Base-by-base conservation (phyloP, 2,888 invertebrate species). In the Villa cingulata region DNA sequence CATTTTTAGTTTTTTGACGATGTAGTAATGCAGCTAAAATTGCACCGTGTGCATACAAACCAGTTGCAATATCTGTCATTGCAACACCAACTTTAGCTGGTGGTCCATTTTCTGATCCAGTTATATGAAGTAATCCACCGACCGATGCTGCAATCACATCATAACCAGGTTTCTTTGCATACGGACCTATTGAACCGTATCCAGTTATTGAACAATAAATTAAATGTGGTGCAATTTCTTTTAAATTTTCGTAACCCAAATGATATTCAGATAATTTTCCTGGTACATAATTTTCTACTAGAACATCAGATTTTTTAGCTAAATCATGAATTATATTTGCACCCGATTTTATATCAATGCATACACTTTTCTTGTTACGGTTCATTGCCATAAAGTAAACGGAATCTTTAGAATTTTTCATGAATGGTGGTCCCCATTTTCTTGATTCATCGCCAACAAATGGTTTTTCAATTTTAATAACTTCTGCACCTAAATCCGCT, bases 141-240 rank as follows among this genome's bases (percentile, higher is more conserved):
- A 91, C 75, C 0, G 94, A 95, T 15, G 92, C 83, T 1, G 92
- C 94, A 55, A 97, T 89, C 0, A 92, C 90, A 71, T 97, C 97
- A 68, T 94, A 96, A 3, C 97, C 97, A n/a, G 92, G 89, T 56
- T 84, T 80, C 19, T 76, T 74, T 4, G 77, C 72, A 68, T 94
- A 95, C 0, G 92, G 94, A 0, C 97, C 96, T 23, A 74, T 72
- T 1, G 80, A 72, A 0, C 97, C 97, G 66, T 87, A 97, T 0
- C 96, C 96, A 44, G 90, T 90, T 44, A 97, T 76, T 0, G 95
- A 91, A 68, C 94, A 94, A 65, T 95, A 97, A 52, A 97, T 80
- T 17, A 97, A 72, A 46, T 75, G 75, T 0, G 92, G 89, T 39
- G 87, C 83, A 3, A 84, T 58, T 43, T 68, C 59, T 42, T 74